Evolutionary conservation across 2,797 vertebrate genomes (phyloP).

Genomic region (Lepilemur ruficaudatus): DNA sequence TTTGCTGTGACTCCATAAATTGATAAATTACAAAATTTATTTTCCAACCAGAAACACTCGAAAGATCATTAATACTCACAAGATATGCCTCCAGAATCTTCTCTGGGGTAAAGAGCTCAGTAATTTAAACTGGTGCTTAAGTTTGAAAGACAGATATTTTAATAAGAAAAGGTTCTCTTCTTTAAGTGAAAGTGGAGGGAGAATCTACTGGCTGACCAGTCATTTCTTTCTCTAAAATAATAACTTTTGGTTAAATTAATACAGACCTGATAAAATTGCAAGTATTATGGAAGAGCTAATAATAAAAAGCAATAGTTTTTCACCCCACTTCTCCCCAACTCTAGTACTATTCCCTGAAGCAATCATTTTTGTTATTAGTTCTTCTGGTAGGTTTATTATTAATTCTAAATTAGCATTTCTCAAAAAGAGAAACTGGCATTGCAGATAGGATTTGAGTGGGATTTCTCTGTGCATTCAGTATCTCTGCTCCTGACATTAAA

Average conservation of each 20-base stretch:
- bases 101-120: constrained; percentile 53
- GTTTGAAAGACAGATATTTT: constrained; percentile 24
- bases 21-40: constrained; percentile 47
- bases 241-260: constrained; percentile 20
- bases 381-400: not conserved
- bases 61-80: constrained; percentile 39
- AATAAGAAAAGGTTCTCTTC: constrained; percentile 21
- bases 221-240: not conserved
- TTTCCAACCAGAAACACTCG: constrained; percentile 56
- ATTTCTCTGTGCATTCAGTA: not conserved
- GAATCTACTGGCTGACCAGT: not conserved
- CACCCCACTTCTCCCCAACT: not conserved
- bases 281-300: not conserved
- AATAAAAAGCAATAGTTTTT: not conserved
- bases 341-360: not conserved
- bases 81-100: not conserved
- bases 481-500: not conserved
- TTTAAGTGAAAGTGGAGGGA: constrained; percentile 18
- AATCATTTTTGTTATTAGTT: not conserved
- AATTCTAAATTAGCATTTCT: constrained; percentile 24
- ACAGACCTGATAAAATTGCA: not conserved
- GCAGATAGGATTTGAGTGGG: not conserved
- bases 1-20: constrained; percentile 44
- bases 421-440: not conserved
- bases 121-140: constrained; percentile 53